phyloP scores from a whole-genome alignment of 2,888 invertebrate genomes.

The Xestia ashworthii region DNA sequence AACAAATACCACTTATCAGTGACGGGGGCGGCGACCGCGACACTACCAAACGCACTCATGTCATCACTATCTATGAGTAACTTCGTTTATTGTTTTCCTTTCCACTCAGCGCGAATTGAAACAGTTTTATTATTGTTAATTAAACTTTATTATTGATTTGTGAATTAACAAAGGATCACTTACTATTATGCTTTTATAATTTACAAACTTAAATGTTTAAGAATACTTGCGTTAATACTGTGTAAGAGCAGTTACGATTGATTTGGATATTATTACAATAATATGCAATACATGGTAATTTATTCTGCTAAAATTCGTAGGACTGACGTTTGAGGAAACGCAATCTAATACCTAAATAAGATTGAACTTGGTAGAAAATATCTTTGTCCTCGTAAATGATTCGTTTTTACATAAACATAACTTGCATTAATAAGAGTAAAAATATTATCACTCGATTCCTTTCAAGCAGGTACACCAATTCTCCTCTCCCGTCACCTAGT shows the following conservation, averaged over 20 bases:
- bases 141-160: constrained; percentile 42
- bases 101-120: constrained; percentile 49
- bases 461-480: background rate
- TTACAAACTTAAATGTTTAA: constrained; percentile 40
- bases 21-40: constrained; percentile 20
- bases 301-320: constrained; percentile 31
- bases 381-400: constrained; percentile 2
- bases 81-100: constrained; percentile 36
- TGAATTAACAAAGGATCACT: constrained; percentile 16
- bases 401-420: constrained; percentile 4
- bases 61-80: constrained; percentile 33
- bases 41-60: constrained; percentile 17
- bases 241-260: background rate
- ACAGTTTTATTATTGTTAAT: constrained; percentile 11
- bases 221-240: constrained; percentile 51
- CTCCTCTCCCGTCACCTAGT: constrained; percentile 18
- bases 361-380: constrained; percentile 8
- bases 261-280: background rate
- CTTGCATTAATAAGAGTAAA: constrained; percentile 2
- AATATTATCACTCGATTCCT: constrained; percentile 26
- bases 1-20: constrained; percentile 54
- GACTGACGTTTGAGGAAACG: constrained; percentile 16
- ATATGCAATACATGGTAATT: constrained; percentile 31
- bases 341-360: background rate
- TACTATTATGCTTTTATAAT: constrained; percentile 31